phyloP scores from a whole-genome alignment of 2,888 invertebrate genomes.

The Pollenia amentaria region DNA sequence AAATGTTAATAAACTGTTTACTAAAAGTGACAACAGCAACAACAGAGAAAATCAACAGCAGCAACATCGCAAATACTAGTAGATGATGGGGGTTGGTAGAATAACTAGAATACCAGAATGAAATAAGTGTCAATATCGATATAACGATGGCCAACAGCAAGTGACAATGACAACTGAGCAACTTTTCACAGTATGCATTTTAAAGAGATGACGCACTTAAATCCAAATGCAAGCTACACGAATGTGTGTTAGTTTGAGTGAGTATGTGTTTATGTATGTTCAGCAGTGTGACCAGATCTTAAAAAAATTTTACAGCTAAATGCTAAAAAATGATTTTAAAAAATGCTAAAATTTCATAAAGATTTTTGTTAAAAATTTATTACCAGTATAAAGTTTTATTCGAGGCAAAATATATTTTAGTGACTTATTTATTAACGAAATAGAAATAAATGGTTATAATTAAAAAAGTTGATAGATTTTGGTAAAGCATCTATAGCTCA shows the following conservation, averaged over 20 bases:
- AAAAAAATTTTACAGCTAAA: too few species aligned
- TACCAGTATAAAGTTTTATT: too few species aligned
- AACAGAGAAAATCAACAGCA: background rate
- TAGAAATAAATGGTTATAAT: too few species aligned
- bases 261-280: too few species aligned
- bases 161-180: constrained; percentile 13
- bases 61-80: background rate
- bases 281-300: too few species aligned
- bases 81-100: background rate
- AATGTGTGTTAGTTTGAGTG: background rate
- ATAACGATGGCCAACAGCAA: constrained; percentile 5
- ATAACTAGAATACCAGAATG: background rate
- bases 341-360: too few species aligned
- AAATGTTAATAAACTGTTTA: constrained; percentile 54
- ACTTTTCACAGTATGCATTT: constrained; percentile 1
- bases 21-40: constrained; percentile 46
- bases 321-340: too few species aligned
- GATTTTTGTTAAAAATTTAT: too few species aligned
- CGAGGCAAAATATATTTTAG: too few species aligned
- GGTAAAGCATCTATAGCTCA: too few species aligned
- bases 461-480: too few species aligned
- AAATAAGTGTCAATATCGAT: constrained; percentile 43
- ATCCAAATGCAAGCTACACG: background rate
- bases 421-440: too few species aligned
- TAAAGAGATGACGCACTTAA: background rate